Evolutionary conservation across 1,140 invertebrate genomes (phyloP), one percentile per base, ranked within the genome.

Genomic region (Rhyzopertha dominica): DNA sequence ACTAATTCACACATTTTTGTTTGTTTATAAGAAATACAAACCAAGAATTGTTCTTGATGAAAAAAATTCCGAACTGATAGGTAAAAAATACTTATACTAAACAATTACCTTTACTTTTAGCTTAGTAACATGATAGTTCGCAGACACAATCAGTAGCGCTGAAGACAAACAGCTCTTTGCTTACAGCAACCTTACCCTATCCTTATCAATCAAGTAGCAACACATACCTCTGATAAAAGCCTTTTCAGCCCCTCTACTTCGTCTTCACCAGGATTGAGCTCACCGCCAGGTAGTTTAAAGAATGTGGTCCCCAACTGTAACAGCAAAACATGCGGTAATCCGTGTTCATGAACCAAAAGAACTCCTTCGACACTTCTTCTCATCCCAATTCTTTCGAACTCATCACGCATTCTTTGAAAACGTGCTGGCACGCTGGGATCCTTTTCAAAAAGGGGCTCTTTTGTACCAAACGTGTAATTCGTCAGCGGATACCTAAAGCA

Each of bases 401-500:
- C 97, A 63, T 99, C 95, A 47, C 95, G 74, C 95, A 99, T 98
- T 31, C 97, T 74, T 63, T 97, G 92, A 74, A 99, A 99, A 58
- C 97, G 76, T 5, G 95, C 95, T 10, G 93, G 92, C 18, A 99
- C 97, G 9, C 94, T 98, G 5, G 93, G 91, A 75, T 99, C 97
- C 72, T 95, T 95, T 69, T 99, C 97, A 73, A 97, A 98, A 34
- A 99, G 74, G 7, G 95, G 89, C 67, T 99, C 96, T 73, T 99
- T 99, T 30, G 95, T 98, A 44, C 95, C 95, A 73, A 99, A 99
- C 61, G 95, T 99, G 74, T 99, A 99, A 73, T 99, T 99, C 59
- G 93, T 97, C 49, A 99, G 72, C 28, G 95, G 95, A 75, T 98
- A 96, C 65, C 88, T 91, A 65, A 34, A 72, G 20, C 30, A 41